Base-by-base conservation (phyloP, 2,888 invertebrate species). In the Oxyteleia sp. region DNA sequence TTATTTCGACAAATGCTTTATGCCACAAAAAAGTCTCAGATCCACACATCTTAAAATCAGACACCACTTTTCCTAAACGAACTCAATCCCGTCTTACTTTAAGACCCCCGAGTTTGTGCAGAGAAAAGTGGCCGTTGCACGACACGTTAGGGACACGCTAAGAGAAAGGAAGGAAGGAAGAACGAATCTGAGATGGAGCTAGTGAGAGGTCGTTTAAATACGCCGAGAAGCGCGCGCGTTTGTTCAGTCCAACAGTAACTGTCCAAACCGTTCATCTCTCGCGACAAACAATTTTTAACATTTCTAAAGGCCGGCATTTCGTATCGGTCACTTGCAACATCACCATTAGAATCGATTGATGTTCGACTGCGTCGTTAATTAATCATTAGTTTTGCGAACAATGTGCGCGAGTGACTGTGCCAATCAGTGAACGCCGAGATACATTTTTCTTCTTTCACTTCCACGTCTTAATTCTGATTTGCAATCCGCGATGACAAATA, bases 401-500 rank as follows among this genome's bases (percentile, higher is more conserved):
- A 82, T 78, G 82, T 82, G 61, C 68, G 69, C 59, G 69, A 55
- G 83, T 79, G 81, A 64, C 53, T 74, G 85, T 87, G 53, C 11
- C 23, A 45, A 75, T 59, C 23, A 82, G 83, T 84, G 82, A 66
- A 11, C 49, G 13, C 23, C n/a, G 32, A 32, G 26, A 3, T 13
- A 8, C 23, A 41, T 43, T 74, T 63, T 41, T 47, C 4, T 5
- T 41, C 13, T 13, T n/a, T 11, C 15, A 8, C 29, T 32, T 15
- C 7, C 15, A 10, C 11, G 41, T 15, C 13, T 49, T 45, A 47
- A 16, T 13, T 8, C 35, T n/a, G 15, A 7, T 47, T 15, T 18
- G 23, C 26, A 43, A 66, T 57, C 43, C 81, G 86, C 57, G 79
- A 94, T 94, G 94, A 94, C 94, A 72, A 94, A 94, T 87, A 93